These are phyloP conservation scores for Drosophila cognata DNA, from an alignment of 2,888 invertebrate genomes.

Conservation along the genomic window DNA sequence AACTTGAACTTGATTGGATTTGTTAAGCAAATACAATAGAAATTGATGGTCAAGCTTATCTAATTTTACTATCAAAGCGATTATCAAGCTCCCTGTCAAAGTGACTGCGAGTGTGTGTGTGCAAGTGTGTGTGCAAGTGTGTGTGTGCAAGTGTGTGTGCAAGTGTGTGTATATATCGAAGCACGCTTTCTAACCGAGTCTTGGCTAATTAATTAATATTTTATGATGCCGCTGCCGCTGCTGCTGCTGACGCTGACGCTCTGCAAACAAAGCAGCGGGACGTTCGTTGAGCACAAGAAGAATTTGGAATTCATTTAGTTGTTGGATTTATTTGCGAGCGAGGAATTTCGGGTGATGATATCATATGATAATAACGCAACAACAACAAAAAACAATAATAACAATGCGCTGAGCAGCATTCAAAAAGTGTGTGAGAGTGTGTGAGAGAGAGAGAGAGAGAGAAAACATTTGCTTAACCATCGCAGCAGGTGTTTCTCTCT, in stretches of 20 bases:
- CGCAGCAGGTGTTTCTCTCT: conserved; percentile 80
- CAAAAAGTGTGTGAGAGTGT: not conserved
- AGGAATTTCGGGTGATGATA: conserved; percentile 84
- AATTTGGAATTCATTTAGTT: conserved; percentile 77
- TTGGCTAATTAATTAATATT: conserved; percentile 76
- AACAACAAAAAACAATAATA: conserved; percentile 45
- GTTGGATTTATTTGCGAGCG: conserved; percentile 81
- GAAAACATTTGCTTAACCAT: conserved; percentile 51
- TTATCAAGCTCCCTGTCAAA: conserved; percentile 56
- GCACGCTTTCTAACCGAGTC: conserved; percentile 71
- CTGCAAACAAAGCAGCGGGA: conserved; percentile 77
- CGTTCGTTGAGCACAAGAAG: conserved; percentile 46
- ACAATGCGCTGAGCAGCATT: conserved; percentile 45
- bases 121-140: conserved; percentile 16
- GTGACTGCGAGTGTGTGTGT: conserved; percentile 6
- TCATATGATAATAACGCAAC: conserved; percentile 82
- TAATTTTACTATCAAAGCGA: conserved; percentile 67
- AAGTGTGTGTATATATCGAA: conserved; percentile 36
- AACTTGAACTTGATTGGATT: conserved; percentile 75
- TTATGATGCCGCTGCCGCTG: conserved; percentile 67
- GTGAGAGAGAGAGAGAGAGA: conserved; percentile 9
- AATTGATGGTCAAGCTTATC: conserved; percentile 73
- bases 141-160: conserved; percentile 14
- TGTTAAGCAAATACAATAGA: conserved; percentile 73
- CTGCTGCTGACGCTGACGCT: conserved; percentile 39